A percentile compares a stretch with the other conserved stretches of the same genome.
phyloP scores from a whole-genome alignment of 2,797 vertebrate species.

The Eleutherodactylus coqui region DNA sequence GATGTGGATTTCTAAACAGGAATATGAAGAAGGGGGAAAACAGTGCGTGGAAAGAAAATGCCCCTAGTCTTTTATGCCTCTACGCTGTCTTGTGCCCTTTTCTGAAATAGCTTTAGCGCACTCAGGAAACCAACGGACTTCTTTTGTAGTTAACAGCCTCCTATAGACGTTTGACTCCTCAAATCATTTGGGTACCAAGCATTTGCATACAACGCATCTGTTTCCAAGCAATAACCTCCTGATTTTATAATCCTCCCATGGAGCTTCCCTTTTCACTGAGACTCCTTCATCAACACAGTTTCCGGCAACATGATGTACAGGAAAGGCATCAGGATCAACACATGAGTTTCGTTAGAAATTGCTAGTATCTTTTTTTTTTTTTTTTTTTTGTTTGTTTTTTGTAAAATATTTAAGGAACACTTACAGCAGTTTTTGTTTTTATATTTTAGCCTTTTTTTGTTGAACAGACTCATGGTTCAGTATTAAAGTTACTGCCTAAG shows the following conservation, averaged over 20 bases:
- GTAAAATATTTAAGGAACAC: conserved; percentile 31
- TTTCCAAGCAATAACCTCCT: conserved; percentile 57
- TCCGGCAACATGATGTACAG: background rate
- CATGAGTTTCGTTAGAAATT: background rate
- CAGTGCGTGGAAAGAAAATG: conserved; percentile 99
- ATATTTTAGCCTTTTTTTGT: conserved; percentile 15
- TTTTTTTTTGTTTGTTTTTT: conserved; percentile 70
- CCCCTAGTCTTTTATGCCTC: conserved; percentile 78
- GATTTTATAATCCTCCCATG: conserved; percentile 29
- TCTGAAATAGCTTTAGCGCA: conserved; percentile 80
- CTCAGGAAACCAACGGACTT: conserved; percentile 87
- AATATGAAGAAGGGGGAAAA: conserved; percentile 98
- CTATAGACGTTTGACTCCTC: conserved; percentile 70
- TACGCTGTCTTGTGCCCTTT: conserved; percentile 71
- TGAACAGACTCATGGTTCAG: conserved; percentile 8
- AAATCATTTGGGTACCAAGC: conserved; percentile 48
- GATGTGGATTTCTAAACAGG: conserved; percentile 99
- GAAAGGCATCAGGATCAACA: background rate
- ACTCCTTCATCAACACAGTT: conserved; percentile 13
- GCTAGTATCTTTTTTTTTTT: conserved; percentile 36
- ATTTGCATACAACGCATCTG: conserved; percentile 21
- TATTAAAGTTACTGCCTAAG: conserved; percentile 46
- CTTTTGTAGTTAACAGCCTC: conserved; percentile 77
- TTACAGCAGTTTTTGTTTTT: conserved; percentile 2
- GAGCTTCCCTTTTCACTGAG: background rate